A percentile compares a stretch with the other conserved stretches of the same genome.
Conservation (phyloP, 2,797 vertebrate species). For the Calcarius lapponicus region DNA sequence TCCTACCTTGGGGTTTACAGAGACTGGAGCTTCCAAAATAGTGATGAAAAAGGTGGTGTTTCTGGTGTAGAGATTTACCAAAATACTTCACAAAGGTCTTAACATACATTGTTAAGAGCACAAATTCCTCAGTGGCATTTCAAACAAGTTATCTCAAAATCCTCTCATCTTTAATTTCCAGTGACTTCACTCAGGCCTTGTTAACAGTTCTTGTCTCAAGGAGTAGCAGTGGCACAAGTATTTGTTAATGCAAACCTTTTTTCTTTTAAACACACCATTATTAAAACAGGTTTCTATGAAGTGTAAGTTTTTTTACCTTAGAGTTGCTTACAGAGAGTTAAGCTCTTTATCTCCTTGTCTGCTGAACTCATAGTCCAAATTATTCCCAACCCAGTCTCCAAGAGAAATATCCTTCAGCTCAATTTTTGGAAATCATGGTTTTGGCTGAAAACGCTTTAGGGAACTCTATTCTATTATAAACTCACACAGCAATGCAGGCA, state of each 20-base stretch:
- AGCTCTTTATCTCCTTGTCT: background rate
- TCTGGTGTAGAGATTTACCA: background rate
- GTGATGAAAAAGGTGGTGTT: background rate
- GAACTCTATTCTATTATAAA: background rate
- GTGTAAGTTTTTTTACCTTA: background rate
- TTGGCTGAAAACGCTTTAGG: background rate
- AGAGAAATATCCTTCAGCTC: background rate
- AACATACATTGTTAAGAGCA: background rate
- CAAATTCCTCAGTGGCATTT: background rate
- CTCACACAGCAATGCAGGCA: background rate
- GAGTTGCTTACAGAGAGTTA: background rate
- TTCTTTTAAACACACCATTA: background rate
- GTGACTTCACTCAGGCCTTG: background rate
- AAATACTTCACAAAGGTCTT: background rate
- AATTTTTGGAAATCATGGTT: background rate
- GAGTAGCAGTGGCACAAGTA: background rate
- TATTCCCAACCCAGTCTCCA: background rate
- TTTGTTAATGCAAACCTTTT: background rate
- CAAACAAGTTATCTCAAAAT: background rate
- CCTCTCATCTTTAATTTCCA: background rate
- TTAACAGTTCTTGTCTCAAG: background rate
- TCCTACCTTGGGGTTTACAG: background rate
- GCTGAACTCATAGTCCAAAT: background rate
- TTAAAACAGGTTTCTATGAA: background rate
- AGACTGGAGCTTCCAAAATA: background rate